Evolutionary conservation across 2,888 invertebrate genomes (phyloP), one percentile per base, ranked within the genome.

Genomic region (Thyatira batis): DNA sequence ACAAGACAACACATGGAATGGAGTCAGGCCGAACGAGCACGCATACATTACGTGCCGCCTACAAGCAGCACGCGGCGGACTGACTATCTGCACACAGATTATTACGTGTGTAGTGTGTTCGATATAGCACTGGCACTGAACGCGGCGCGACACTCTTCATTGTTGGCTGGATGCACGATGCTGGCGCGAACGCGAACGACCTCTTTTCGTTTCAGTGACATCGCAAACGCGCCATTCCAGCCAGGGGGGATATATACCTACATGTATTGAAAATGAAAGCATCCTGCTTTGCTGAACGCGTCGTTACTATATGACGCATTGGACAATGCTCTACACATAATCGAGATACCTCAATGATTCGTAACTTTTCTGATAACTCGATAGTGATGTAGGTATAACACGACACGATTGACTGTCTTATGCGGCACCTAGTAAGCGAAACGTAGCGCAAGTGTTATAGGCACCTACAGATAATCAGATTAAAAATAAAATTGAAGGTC

Each of bases 131-230:
- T 80, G 78, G 76, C 76, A 65, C 57, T 46, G 69, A 65, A 68
- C 63, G 60, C 66, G 63, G 71, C 71, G 70, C 70, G 72, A 69
- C 62, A 71, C 75, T 79, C 72, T 65, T 82, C 82, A 73, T 78
- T 83, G 87, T 87, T 83, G 86, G 83, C 81, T 80, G 83, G 77
- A 78, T 78, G 76, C 69, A 64, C 73, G 78, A 74, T 71, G 73
- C 67, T 80, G 82, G 78, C 81, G 80, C 71, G 80, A 79, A 75
- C 84, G 80, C 80, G 78, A 71, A 67, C 87, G 90, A 89, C 89
- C 90, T 90, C 89, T 90, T 89, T 91, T 82, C 79, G 78, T 85
- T 89, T 84, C 85, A 87, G 84, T 84, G 84, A 87, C 87, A 82
- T 78, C 75, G 77, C 71, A 65, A 67, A 63, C 69, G 57, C 60